Conservation (phyloP, 2,797 vertebrate genomes). For the Notolabrus celidotus region DNA sequence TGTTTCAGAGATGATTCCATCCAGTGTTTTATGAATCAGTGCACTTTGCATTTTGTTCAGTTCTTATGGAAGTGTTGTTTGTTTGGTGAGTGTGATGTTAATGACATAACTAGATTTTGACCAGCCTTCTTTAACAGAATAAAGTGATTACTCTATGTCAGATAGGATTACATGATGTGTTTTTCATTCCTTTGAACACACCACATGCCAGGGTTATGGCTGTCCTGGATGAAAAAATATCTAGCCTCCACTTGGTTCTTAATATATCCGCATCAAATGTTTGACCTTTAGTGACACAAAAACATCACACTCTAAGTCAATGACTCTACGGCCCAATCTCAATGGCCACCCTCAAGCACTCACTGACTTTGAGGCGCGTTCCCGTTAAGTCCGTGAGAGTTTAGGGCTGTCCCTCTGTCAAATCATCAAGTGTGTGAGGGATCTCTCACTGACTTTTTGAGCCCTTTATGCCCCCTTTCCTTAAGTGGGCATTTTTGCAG, state of each 20-base stretch:
- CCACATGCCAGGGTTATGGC: background rate
- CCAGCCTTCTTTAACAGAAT: constrained; percentile 71
- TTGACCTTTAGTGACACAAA: background rate
- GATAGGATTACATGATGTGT: constrained; percentile 22
- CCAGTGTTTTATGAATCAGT: constrained; percentile 19
- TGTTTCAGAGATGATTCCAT: constrained; percentile 33
- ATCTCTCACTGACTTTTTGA: too few relatives aligned
- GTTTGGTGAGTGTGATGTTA: constrained; percentile 59
- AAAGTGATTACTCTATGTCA: constrained; percentile 63
- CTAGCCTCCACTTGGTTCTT: background rate
- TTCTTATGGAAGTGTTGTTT: constrained; percentile 37
- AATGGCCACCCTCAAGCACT: too few relatives aligned
- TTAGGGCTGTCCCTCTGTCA: too few relatives aligned
- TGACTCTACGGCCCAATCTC: constrained; percentile 1
- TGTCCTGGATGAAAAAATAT: background rate
- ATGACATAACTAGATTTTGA: constrained; percentile 79
- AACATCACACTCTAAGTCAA: too few relatives aligned
- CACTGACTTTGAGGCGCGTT: too few relatives aligned
- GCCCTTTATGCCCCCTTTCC: too few relatives aligned
- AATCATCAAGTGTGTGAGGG: too few relatives aligned
- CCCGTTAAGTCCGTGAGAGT: too few relatives aligned
- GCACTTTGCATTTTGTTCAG: constrained; percentile 22
- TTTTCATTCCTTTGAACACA: constrained; percentile 22
- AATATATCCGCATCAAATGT: background rate
- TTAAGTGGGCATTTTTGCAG: too few relatives aligned